Conservation (phyloP, 2,113 vertebrate genomes). For the Callionymus lyra region DNA sequence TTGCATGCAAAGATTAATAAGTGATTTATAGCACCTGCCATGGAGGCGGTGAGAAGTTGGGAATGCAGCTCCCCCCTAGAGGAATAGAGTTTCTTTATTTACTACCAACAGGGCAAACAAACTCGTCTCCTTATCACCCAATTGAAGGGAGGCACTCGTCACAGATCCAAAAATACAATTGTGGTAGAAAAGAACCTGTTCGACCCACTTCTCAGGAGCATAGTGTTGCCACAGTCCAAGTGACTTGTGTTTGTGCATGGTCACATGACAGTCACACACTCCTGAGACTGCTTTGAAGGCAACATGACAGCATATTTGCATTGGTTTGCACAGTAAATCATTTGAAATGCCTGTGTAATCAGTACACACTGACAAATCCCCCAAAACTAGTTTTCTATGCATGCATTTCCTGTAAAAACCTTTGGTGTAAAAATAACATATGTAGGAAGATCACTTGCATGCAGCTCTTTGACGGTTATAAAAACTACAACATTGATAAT, state of each 20-base stretch:
- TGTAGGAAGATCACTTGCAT: too few species aligned
- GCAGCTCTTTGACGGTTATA: too few species aligned
- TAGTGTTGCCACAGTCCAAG: conserved; percentile 14
- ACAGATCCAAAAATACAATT: conserved; percentile 20
- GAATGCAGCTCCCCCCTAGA: not conserved
- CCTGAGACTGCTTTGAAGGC: conserved; percentile 28
- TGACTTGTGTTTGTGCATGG: conserved; percentile 13
- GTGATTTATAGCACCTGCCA: conserved; percentile 32
- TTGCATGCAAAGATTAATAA: conserved; percentile 12
- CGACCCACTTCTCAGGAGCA: conserved; percentile 35
- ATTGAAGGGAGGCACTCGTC: conserved; percentile 15
- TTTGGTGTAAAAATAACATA: too few species aligned
- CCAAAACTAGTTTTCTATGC: conserved; percentile 20
- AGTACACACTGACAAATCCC: conserved; percentile 22
- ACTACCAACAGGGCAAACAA: conserved; percentile 4
- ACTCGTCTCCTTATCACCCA: conserved; percentile 15
- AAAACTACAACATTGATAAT: too few species aligned
- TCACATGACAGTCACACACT: conserved; percentile 14
- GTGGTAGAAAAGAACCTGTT: conserved; percentile 14
- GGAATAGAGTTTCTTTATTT: conserved; percentile 6
- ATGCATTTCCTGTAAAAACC: too few species aligned
- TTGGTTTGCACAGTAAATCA: conserved; percentile 16
- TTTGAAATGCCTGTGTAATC: conserved; percentile 35
- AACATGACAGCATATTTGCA: conserved; percentile 32
- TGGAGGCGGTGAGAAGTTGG: conserved; percentile 16